Base-by-base conservation (phyloP, 2,113 vertebrate genomes). In the Anas platyrhynchos region DNA sequence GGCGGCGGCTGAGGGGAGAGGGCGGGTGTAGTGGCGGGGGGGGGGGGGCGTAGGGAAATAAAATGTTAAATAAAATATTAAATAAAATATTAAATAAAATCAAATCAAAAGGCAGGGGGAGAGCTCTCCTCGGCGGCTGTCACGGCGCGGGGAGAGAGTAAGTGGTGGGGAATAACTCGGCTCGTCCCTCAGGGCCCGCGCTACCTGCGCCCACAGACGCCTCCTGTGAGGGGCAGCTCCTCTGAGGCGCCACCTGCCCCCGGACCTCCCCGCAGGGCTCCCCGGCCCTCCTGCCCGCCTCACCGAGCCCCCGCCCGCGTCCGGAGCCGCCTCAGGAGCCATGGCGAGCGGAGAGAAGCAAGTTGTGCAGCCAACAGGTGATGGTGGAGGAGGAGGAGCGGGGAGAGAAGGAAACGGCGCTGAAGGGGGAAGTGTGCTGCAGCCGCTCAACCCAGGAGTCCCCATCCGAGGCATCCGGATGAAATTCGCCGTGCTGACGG, bases 401-500 rank as follows among this genome's bases (percentile, higher is more conserved):
- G 97, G 93, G 29, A 96, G 44, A 96, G 97, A 89, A 92, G 97
- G 92, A 92, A 97, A 38, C 25, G 69, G 83, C 58, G 76, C 87
- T 4, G 76, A 91, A 27, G 96, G 78, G 69, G 96, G 81, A 86
- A 86, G 85, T 4, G 81, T 90, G 13, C 59, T 95, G 93, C 97
- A 96, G 85, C 97, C 98, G n/a, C 93, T 99, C 94, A 98, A 98
- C 81, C 98, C 99, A 2, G 98, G 97, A 22, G 96, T 99, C 67
- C 99, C 99, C 31, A 99, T 99, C 91, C 97, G 99, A 97, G 99
- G 99, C 10, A 99, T 99, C 94, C 87, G 95, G 86, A 99, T 99
- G 99, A 99, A 99, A 97, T 99, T 99, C 50, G 99, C 98, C 1
- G 99, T 99, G 91, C 98, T 99, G 56, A 97, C 98, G 0, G 99